Evolutionary conservation across 2,888 invertebrate species (phyloP).

Genomic region (Microplitis deprimator): DNA sequence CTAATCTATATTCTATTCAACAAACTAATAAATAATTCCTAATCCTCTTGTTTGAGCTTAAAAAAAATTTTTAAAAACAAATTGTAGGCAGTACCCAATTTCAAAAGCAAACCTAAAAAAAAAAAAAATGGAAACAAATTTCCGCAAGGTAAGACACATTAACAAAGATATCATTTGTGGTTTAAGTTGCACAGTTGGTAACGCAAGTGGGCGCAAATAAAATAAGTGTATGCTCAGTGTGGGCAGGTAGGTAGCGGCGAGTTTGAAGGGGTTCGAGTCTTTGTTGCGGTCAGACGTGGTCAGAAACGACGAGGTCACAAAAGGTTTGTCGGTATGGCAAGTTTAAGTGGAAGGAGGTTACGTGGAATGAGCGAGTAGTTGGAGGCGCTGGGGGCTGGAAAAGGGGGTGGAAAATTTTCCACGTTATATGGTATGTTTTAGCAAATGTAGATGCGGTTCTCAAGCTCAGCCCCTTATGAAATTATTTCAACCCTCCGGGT

Average conservation of each 20-base stretch:
- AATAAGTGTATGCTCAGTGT: constrained; percentile 19
- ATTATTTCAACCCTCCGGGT: constrained; percentile 67
- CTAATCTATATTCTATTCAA: no score
- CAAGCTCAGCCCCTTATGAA: constrained; percentile 66
- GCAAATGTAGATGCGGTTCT: constrained; percentile 68
- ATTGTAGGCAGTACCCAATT: neutral
- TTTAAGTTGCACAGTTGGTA: constrained; percentile 17
- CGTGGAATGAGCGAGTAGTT: neutral
- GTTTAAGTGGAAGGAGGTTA: constrained; percentile 53
- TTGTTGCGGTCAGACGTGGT: constrained; percentile 68
- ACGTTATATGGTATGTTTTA: constrained; percentile 58
- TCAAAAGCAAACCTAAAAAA: neutral
- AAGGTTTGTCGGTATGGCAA: constrained; percentile 43
- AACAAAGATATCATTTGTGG: neutral
- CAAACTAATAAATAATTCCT: no score
- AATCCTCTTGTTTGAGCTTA: no score
- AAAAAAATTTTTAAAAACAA: no score
- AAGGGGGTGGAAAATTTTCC: constrained; percentile 28
- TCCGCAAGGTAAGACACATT: neutral
- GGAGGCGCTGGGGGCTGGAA: constrained; percentile 12
- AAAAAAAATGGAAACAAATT: neutral
- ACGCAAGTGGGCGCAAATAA: constrained; percentile 18
- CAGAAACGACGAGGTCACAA: constrained; percentile 54
- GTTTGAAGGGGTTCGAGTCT: constrained; percentile 54
- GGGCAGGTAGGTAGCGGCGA: constrained; percentile 16